Evolutionary conservation across 2,113 vertebrate species (phyloP), one percentile per base, ranked within the genome.

Genomic region (Channa maculata): DNA sequence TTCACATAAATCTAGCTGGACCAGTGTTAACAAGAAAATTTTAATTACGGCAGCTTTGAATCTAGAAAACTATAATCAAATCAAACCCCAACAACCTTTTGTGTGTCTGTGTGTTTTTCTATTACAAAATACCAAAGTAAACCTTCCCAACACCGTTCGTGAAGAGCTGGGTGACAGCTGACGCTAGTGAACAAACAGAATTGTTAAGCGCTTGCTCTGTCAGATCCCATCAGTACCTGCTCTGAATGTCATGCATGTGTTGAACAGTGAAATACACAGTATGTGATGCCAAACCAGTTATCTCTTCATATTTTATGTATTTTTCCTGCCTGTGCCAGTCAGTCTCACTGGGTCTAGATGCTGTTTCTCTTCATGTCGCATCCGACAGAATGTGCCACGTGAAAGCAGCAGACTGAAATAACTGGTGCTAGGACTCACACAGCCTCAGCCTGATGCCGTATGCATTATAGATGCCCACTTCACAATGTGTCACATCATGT

Each of bases 381-480:
- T 60, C 44, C 10, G 37, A 59, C 38, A 45, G n/a, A 65, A 68
- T 9, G 39, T 65, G 63, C 57, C 1, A 14, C 3, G n/a, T 3
- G 52, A 34, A 37, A 75, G 65, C 10, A 0, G 55, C 68, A 14
- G 14, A 49, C 61, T 45, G 5, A 80, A 81, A 75, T 58, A 75
- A 64, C 63, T 24, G 69, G 5, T 4, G 8, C 65, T 71, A 45
- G 44, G 65, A 44, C 65, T 61, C 6, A 11, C 33, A 37, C 61
- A 24, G 70, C 53, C 62, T 52, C 66, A 33, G 33, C 69, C 46
- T 8, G 52, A 64, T 15, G 50, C 24, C 5, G 1, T 5, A 71
- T 90, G 80, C 72, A 88, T 89, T 84, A 90, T 88, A 60, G 52
- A 91, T 88, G 79, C 72, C 61, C 78, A 73, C 73, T 78, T 87